Conservation (phyloP, 1,140 invertebrate species). For the Cheumatopsyche charites region DNA sequence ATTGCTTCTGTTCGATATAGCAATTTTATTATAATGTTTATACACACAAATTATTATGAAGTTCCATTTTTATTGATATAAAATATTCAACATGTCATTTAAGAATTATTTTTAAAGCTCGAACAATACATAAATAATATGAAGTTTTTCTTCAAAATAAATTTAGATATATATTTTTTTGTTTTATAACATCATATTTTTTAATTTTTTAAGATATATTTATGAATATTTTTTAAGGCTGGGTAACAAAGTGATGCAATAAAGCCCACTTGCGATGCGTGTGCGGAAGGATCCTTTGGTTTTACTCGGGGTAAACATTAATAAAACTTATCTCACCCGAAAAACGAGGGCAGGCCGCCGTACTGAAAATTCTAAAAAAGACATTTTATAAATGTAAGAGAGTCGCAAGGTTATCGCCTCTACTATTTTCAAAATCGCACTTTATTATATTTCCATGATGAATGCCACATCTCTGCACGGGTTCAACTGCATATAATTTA, state of each 20-base stretch:
- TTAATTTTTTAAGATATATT: slow-evolving; percentile 13
- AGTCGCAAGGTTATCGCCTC: slow-evolving; percentile 13
- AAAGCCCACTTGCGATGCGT: slow-evolving; percentile 11
- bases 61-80: too few relatives aligned
- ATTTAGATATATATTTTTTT: too few relatives aligned
- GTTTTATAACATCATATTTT: too few relatives aligned
- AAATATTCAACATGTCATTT: too few relatives aligned
- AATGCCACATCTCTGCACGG: not conserved
- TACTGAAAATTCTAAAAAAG: slow-evolving; percentile 12
- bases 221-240: slow-evolving; percentile 19
- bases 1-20: not conserved
- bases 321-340: slow-evolving; percentile 24
- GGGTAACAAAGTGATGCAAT: slow-evolving; percentile 25
- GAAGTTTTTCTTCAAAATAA: too few relatives aligned
- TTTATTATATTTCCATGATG: slow-evolving; percentile 25
- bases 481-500: slow-evolving; percentile 23
- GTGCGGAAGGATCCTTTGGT: slow-evolving; percentile 27
- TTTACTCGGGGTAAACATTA: slow-evolving; percentile 25
- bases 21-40: too few relatives aligned
- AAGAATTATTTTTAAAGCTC: too few relatives aligned
- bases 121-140: too few relatives aligned
- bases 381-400: slow-evolving; percentile 24
- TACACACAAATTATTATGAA: not conserved
- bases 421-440: slow-evolving; percentile 28
- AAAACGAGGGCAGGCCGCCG: not conserved